Evolutionary conservation across 2,113 vertebrate species (phyloP), one percentile per base, ranked within the genome.

Genomic region (Lagopus leucura): DNA sequence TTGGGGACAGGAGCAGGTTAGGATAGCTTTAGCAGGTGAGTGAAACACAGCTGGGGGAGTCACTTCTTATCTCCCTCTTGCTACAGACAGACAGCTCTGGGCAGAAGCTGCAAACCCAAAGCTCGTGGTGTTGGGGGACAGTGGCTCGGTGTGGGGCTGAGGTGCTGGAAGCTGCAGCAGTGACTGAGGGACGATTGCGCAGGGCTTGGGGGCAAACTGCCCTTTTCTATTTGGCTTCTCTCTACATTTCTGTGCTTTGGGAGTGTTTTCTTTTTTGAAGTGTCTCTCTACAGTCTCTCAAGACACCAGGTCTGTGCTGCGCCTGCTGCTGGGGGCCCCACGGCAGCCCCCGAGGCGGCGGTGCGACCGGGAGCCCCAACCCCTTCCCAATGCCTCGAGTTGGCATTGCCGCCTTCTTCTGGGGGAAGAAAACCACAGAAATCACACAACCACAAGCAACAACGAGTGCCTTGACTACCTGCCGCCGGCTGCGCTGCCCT

Each of bases 391-490:
- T 27, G 15, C 52, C 14, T 17, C 15, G 52, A 15, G 27, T 54
- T 14, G 47, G 10, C 21, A 32, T 66, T 66, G 8, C 19, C 27
- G 40, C 12, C 45, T 40, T 22, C 63, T 76, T 61, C 47, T 24
- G 43, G 32, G 73, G 47, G 47, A 91, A 67, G n/a, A 60, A 79
- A 81, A 90, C 34, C 19, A 36, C 42, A n/a, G 67, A 76, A 74
- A 22, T 43, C 73, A 78, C 58, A 82, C 84, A 91, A 63, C 63
- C 84, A 89, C 0, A 5, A 95, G 94, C 88, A 95, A 92, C 91
- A 90, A 90, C 16, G 94, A 96, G 95, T 96, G 96, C 95, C 95
- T 97, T 97, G 94, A 94, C 87, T 86, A 88, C 47, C 82, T 71
- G 80, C 90, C 60, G 77, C 57, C 0, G 1, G 94, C 19, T 2